These are phyloP conservation scores for Schizothorax lantsangensis DNA, from an alignment of 2,797 vertebrate species.

Conservation along the genomic window DNA sequence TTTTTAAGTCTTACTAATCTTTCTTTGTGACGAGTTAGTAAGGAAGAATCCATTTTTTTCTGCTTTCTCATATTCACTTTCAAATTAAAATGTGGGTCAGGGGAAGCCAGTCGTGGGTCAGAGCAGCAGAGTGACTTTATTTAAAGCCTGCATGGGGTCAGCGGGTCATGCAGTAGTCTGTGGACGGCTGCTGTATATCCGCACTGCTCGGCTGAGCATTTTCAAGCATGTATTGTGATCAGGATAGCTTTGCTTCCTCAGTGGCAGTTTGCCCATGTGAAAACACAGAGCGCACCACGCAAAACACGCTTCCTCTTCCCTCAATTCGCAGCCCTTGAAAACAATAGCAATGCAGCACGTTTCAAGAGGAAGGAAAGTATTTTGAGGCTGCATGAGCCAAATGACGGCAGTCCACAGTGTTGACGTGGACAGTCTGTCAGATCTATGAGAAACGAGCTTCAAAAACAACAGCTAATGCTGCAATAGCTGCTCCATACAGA, in stretches of 20 bases:
- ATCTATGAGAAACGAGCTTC: not conserved
- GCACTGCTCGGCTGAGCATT: constrained; percentile 17
- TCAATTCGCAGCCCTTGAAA: constrained; percentile 45
- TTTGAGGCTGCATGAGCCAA: constrained; percentile 48
- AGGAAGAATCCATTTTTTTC: not conserved
- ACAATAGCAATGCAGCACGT: constrained; percentile 60
- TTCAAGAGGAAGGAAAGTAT: constrained; percentile 46
- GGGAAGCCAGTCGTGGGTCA: constrained; percentile 1
- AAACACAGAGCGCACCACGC: constrained; percentile 52
- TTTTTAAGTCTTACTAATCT: not conserved
- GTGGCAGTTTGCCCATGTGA: constrained; percentile 60
- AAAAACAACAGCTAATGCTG: not conserved
- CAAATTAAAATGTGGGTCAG: constrained; percentile 13
- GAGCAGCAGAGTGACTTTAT: constrained; percentile 19
- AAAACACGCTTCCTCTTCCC: constrained; percentile 55
- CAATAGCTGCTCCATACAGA: not conserved
- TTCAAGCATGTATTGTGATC: constrained; percentile 43
- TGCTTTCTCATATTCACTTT: not conserved
- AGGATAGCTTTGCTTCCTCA: constrained; percentile 51
- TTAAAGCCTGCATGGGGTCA: constrained; percentile 33
- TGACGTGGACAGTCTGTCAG: constrained; percentile 10
- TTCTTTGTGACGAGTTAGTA: not conserved
- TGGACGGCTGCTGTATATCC: constrained; percentile 15
- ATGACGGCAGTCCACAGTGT: constrained; percentile 41
- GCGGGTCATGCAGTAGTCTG: not conserved